Conservation (phyloP, 2,797 vertebrate genomes). For the Pteropus rufus region DNA sequence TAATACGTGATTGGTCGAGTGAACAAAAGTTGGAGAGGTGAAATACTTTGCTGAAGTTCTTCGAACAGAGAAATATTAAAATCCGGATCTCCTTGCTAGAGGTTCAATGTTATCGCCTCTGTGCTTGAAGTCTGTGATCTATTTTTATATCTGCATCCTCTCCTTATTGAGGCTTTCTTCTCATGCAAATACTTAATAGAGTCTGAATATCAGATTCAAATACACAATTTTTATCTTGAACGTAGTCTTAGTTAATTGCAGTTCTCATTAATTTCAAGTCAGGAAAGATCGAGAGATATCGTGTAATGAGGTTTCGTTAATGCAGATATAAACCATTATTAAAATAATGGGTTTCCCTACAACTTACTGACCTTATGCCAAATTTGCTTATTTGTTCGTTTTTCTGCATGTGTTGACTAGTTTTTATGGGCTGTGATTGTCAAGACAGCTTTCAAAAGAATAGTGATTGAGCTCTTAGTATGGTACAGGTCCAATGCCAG, state of each 20-base stretch:
- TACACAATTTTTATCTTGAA: background rate
- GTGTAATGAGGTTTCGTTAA: background rate
- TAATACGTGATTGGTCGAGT: background rate
- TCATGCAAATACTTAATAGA: background rate
- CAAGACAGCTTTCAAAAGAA: background rate
- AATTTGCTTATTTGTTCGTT: background rate
- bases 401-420: background rate
- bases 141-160: background rate
- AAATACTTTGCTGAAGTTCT: background rate
- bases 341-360: background rate
- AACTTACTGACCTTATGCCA: background rate
- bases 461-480: background rate
- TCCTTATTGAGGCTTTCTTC: background rate
- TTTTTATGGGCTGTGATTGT: background rate
- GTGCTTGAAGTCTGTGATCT: background rate
- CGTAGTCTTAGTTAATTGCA: background rate
- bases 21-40: background rate
- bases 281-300: background rate
- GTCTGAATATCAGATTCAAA: background rate
- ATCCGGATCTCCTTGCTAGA: background rate
- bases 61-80: background rate
- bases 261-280: background rate
- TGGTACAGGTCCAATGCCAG: background rate
- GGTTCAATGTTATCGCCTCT: background rate
- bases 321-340: background rate